A percentile compares a stretch with the other conserved stretches of the same genome.
Conservation (phyloP, 2,797 vertebrate genomes). For the Phataginus tetradactyla region DNA sequence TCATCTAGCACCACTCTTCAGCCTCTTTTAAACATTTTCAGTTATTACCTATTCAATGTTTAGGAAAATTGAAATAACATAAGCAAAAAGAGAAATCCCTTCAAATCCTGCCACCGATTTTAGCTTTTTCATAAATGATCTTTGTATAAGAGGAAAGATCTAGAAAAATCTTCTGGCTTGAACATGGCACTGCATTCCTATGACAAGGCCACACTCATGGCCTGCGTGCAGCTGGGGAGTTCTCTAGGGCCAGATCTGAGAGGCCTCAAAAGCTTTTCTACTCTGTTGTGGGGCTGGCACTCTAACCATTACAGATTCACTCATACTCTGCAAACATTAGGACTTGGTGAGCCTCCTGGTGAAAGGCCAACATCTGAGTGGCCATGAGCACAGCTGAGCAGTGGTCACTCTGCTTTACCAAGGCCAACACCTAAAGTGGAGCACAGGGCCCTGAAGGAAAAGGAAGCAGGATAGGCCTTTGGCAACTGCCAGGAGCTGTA, state of each 20-base stretch:
- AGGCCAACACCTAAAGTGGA: not conserved
- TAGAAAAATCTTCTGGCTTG: not conserved
- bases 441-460: not conserved
- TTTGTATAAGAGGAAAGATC: not conserved
- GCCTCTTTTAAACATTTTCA: not conserved
- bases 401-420: not conserved
- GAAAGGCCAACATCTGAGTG: not conserved
- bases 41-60: not conserved
- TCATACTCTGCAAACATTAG: not conserved
- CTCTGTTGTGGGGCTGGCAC: not conserved
- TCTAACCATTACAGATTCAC: not conserved
- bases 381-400: too few relatives aligned
- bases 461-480: not conserved
- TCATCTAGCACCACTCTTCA: not conserved
- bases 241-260: not conserved
- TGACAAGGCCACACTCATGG: not conserved
- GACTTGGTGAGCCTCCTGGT: not conserved
- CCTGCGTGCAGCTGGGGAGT: not conserved
- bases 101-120: not conserved
- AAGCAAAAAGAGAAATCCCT: not conserved
- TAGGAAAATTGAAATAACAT: not conserved
- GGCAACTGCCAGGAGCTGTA: not conserved
- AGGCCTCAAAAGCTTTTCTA: not conserved
- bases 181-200: not conserved
- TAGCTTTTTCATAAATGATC: not conserved